phyloP scores from a whole-genome alignment of 2,888 invertebrate species.

The Neocrepidodera transversa region DNA sequence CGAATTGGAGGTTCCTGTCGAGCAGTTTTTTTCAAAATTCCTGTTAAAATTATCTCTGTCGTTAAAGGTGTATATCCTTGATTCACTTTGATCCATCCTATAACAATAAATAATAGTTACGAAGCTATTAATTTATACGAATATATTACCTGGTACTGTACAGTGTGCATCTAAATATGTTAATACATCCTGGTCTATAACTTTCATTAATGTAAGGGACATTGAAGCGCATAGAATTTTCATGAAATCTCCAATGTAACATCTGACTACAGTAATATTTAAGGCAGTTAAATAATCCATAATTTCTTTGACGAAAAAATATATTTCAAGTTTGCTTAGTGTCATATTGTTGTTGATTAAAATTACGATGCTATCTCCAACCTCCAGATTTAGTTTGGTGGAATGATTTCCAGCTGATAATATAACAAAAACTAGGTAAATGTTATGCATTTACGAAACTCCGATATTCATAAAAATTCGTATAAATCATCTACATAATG shows the following conservation, averaged over 20 bases:
- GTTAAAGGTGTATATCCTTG: constrained; percentile 29
- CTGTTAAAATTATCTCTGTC: constrained; percentile 27
- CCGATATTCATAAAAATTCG: too few relatives aligned
- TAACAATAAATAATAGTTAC: background rate
- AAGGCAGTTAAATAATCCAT: constrained; percentile 47
- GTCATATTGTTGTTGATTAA: constrained; percentile 80
- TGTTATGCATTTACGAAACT: too few relatives aligned
- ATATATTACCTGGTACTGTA: constrained; percentile 63
- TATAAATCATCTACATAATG: too few relatives aligned
- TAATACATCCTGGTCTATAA: constrained; percentile 63
- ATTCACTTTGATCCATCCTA: constrained; percentile 46
- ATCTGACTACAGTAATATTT: constrained; percentile 41
- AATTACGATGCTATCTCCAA: constrained; percentile 61
- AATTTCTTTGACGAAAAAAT: constrained; percentile 62
- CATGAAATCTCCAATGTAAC: constrained; percentile 46
- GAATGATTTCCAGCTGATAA: background rate
- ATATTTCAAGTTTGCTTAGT: constrained; percentile 77
- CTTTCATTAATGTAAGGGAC: constrained; percentile 71
- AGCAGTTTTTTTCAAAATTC: constrained; percentile 39
- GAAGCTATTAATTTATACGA: background rate
- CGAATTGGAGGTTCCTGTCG: constrained; percentile 43
- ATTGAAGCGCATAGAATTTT: constrained; percentile 33
- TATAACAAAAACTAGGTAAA: too few relatives aligned
- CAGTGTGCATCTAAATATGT: constrained; percentile 67
- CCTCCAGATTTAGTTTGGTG: constrained; percentile 6